Base-by-base conservation (phyloP, 1,140 invertebrate species). In the Hypothenemus hampei region DNA sequence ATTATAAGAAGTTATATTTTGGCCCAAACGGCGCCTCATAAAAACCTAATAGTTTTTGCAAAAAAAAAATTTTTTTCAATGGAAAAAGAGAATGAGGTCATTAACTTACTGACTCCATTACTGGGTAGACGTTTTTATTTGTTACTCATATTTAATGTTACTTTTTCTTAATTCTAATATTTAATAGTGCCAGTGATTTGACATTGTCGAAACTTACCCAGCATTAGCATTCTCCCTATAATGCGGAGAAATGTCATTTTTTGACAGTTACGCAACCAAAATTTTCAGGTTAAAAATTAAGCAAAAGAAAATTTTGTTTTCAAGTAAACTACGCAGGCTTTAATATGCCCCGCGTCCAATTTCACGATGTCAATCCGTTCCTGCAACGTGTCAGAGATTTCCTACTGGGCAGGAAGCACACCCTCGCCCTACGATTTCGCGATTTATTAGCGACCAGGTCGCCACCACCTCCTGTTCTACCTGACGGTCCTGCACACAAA, bases 391-490 rank as follows among this genome's bases (percentile, higher is more conserved):
- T 82, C 2, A 69, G 81, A 44, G 73, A 81, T 39, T 81, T 83
- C 59, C 70, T 84, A 10, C 64, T 84, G 11, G 81, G 81, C 6
- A 79, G 82, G 51, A 74, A 79, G 57, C 77, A 81, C 59, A 81
- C 72, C 1, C 71, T 76, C 58, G 77, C 80, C n/a, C 59, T 86
- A 29, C 78, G 87, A 66, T 87, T 79, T 74, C 80, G 53, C 6
- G 26, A 22, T 26, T 37, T 49, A 5, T 0, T 39, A 8, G 33
- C 47, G 10, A 49, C 45, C 16, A 78, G 86, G 61, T 89, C 84
- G 26, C 88, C 89, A 65, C 86, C 87, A 3, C 81, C 74, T 16
- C 89, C 91, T 26, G 64, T 78, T 36, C 61, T 93, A 21, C 89
- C 90, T 11, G 82, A 81, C 44, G 91, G 90, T 24, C 79, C 82